Evolutionary conservation across 2,113 vertebrate species (phyloP).

Genomic region (Pituophis catenifer): DNA sequence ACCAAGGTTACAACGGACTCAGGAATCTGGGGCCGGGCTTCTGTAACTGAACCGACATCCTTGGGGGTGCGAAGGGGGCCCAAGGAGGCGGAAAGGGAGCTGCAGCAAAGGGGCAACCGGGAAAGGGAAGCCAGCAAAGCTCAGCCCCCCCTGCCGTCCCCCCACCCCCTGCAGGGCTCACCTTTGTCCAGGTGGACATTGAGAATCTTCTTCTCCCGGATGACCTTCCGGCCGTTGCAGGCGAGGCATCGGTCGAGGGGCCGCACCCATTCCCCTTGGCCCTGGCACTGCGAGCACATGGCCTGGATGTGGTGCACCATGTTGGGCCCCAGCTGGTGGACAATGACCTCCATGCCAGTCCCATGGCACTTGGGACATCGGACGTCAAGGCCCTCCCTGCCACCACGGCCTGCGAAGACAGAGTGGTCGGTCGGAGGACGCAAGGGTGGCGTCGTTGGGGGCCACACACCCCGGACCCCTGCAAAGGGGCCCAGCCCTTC

Average conservation of each 20-base stretch:
- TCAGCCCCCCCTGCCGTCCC: not conserved
- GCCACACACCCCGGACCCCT: not conserved
- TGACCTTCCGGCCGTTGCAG: constrained; percentile 66
- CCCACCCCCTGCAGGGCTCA: not conserved
- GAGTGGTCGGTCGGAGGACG: rapidly evolving
- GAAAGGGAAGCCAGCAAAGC: not conserved
- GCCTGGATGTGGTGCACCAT: constrained; percentile 71
- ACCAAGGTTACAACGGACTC: not conserved
- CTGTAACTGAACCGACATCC: not conserved
- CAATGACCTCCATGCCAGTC: constrained; percentile 71
- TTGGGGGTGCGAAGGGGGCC: not conserved
- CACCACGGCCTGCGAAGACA: constrained; percentile 75
- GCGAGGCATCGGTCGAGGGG: constrained; percentile 60
- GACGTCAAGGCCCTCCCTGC: constrained; percentile 78
- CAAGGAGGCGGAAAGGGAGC: not conserved
- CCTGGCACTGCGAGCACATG: constrained; percentile 64
- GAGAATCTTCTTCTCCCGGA: constrained; percentile 67
- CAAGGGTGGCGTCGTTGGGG: not conserved
- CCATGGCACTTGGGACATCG: constrained; percentile 85
- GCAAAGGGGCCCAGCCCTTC: not conserved
- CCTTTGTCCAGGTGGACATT: constrained; percentile 68
- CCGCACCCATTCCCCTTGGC: constrained; percentile 62
- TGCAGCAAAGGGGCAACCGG: no score
- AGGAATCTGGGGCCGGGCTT: not conserved
- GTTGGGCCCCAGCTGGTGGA: constrained; percentile 60